phyloP scores from a whole-genome alignment of 2,113 vertebrate species.

The Phalacrocorax aristotelis region DNA sequence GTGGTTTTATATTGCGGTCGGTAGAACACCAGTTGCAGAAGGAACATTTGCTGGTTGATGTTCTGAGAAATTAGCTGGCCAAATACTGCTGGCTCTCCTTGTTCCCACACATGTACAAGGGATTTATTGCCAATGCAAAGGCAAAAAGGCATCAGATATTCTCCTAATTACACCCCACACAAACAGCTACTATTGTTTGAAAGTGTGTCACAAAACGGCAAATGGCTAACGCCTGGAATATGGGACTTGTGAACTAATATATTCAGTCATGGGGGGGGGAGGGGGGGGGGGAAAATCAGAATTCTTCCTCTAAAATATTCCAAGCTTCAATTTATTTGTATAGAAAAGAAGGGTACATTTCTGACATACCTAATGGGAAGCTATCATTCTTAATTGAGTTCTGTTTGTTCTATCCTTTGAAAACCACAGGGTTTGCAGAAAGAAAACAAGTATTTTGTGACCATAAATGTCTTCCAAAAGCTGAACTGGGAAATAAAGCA shows the following conservation, averaged over 20 bases:
- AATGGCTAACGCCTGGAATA: neutral
- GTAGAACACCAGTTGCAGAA: neutral
- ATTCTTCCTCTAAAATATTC: constrained; percentile 2
- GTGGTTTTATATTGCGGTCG: neutral
- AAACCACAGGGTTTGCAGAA: constrained; percentile 4
- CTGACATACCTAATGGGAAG: constrained; percentile 16
- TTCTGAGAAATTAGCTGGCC: constrained; percentile 48
- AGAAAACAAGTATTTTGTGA: constrained; percentile 33
- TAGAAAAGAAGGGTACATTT: neutral
- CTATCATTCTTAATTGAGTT: constrained; percentile 32
- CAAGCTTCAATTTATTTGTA: neutral
- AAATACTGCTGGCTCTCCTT: constrained; percentile 10
- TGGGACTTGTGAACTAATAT: neutral
- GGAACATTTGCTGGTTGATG: constrained; percentile 51
- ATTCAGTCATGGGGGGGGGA: neutral
- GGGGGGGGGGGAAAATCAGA: neutral
- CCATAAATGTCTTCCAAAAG: constrained; percentile 48
- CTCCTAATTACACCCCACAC: constrained; percentile 8
- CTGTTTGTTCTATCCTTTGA: neutral
- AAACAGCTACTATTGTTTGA: neutral
- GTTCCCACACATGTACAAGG: neutral
- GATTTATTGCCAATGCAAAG: constrained; percentile 30
- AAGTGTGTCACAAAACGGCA: neutral
- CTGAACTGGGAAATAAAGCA: constrained; percentile 49
- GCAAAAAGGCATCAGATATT: constrained; percentile 31